Conservation (phyloP, 2,113 vertebrate genomes). For the Syrmaticus mikado region DNA sequence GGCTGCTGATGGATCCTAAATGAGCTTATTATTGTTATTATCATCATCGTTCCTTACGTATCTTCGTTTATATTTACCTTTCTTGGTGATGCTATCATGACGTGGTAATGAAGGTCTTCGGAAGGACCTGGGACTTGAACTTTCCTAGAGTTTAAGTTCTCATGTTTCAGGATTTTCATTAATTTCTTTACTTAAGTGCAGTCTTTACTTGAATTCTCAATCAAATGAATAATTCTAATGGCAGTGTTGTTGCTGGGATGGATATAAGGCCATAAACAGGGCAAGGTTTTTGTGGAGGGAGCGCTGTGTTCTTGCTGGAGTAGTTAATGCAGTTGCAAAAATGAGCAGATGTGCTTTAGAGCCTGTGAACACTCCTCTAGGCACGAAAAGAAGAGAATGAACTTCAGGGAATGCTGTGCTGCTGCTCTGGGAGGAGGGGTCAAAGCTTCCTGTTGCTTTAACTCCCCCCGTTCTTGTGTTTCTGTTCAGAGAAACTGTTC, state of each 20-base stretch:
- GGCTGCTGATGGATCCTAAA: neutral
- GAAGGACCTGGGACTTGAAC: neutral
- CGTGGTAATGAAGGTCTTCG: neutral
- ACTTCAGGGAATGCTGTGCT: neutral
- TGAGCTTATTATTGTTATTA: neutral
- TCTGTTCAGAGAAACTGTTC: neutral
- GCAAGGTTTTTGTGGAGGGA: neutral
- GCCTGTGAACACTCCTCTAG: neutral
- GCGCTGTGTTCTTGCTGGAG: neutral
- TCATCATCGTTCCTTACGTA: neutral
- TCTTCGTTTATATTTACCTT: neutral
- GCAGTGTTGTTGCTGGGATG: neutral
- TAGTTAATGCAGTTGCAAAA: neutral
- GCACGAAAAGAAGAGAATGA: fast-evolving
- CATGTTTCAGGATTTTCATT: neutral
- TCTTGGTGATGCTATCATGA: neutral
- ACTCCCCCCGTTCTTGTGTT: neutral
- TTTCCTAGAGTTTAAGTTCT: neutral
- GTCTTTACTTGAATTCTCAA: neutral
- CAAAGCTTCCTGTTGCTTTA: neutral
- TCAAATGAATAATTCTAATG: neutral
- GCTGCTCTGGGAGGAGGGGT: fast-evolving
- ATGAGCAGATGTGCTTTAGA: fast-evolving
- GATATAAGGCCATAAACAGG: neutral
- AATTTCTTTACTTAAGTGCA: neutral